Evolutionary conservation across 2,888 invertebrate species (phyloP).

Genomic region (Mylabris sibirica): DNA sequence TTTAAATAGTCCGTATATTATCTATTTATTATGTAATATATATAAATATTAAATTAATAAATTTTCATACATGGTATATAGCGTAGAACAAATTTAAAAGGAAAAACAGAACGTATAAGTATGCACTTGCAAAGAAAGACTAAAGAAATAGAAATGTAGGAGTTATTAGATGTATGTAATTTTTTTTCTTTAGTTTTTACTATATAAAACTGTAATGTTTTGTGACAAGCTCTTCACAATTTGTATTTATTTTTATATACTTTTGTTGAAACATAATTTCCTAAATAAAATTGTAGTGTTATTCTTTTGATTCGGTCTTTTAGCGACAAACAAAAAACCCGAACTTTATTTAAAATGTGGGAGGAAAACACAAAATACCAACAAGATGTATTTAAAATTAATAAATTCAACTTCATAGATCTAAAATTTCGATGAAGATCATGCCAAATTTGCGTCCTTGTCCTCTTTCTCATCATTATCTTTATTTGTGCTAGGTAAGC

Average conservation of each 20-base stretch:
- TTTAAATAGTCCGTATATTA: slow-evolving; percentile 35
- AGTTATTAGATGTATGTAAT: slow-evolving; percentile 50
- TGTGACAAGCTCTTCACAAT: slow-evolving; percentile 31
- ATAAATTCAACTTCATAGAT: background rate
- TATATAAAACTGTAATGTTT: slow-evolving; percentile 32
- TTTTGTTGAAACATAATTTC: slow-evolving; percentile 35
- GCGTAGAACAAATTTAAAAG: slow-evolving; percentile 27
- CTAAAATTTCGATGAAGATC: background rate
- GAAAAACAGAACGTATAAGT: background rate
- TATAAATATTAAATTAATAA: slow-evolving; percentile 36
- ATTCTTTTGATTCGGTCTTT: slow-evolving; percentile 30
- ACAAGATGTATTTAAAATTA: background rate
- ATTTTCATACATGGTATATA: slow-evolving; percentile 35
- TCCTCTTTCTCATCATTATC: background rate
- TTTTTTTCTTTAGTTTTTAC: slow-evolving; percentile 43
- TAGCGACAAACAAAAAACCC: background rate
- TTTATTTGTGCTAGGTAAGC: slow-evolving; percentile 29
- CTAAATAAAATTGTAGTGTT: slow-evolving; percentile 38
- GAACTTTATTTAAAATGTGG: background rate
- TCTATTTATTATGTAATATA: slow-evolving; percentile 33
- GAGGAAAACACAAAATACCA: background rate
- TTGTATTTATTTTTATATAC: slow-evolving; percentile 36
- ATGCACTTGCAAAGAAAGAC: slow-evolving; percentile 42
- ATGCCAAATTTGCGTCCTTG: background rate
- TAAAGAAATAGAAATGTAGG: slow-evolving; percentile 51